Percentiles rank a stretch among this genome's conserved stretches.
Conservation (phyloP, 2,797 vertebrate genomes). For the Pseudochromis fuscus region DNA sequence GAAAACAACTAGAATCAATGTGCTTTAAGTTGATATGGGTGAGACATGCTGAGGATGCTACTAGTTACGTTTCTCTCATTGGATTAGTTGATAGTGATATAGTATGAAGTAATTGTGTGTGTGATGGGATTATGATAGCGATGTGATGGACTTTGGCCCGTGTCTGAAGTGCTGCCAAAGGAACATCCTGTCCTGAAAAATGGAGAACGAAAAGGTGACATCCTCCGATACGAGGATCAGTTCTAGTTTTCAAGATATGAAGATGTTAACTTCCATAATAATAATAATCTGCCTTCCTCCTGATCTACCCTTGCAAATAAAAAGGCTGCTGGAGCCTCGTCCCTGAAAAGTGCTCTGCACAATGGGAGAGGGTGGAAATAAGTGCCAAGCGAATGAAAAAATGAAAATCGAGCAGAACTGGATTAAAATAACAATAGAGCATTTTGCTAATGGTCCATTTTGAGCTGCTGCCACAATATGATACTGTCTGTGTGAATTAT, state of each 20-base stretch:
- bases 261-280: conserved; percentile 9
- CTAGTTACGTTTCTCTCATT: background rate
- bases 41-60: background rate
- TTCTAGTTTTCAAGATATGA: conserved; percentile 9
- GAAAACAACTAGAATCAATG: too few relatives aligned
- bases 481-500: conserved; percentile 48
- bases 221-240: background rate
- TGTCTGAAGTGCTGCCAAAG: background rate
- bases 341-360: conserved; percentile 40
- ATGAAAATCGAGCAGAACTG: conserved; percentile 39
- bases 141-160: background rate
- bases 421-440: conserved; percentile 69
- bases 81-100: background rate
- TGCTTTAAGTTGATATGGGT: background rate
- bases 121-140: background rate
- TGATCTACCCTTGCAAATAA: conserved; percentile 17
- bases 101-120: background rate
- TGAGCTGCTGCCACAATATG: conserved; percentile 58
- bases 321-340: conserved; percentile 23
- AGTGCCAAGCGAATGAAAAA: conserved; percentile 35
- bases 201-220: background rate
- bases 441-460: conserved; percentile 66
- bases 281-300: conserved; percentile 15
- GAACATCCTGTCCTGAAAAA: conserved; percentile 5
- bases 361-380: conserved; percentile 35